A percentile compares a stretch with the other conserved stretches of the same genome.
Conservation (phyloP, 2,113 vertebrate genomes). For the Caranx ignobilis region DNA sequence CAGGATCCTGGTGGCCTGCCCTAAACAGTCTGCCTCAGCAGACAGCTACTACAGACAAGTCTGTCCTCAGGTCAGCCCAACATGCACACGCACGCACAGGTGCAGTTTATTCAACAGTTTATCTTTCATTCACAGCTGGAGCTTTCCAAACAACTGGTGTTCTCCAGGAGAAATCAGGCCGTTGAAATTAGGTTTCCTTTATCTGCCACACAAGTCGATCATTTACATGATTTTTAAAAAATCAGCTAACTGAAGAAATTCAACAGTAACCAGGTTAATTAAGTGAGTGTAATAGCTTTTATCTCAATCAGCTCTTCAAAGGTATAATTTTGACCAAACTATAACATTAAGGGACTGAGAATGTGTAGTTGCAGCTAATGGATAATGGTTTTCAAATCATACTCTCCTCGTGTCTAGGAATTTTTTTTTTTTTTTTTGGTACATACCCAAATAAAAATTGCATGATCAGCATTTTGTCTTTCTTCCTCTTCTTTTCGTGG, state of each 20-base stretch:
- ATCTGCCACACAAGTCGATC: not conserved
- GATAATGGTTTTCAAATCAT: no score
- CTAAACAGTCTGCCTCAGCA: conserved; percentile 90
- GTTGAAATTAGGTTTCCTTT: not conserved
- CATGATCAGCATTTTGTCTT: no score
- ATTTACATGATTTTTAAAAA: no score
- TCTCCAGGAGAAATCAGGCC: not conserved
- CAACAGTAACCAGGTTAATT: not conserved
- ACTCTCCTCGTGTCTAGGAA: no score
- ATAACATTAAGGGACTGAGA: no score
- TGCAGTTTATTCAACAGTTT: not conserved
- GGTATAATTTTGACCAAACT: not conserved
- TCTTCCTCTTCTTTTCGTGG: not conserved
- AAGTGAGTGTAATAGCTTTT: not conserved
- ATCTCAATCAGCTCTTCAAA: not conserved
- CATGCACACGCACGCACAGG: not conserved
- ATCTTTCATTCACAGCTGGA: not conserved
- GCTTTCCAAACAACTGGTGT: not conserved
- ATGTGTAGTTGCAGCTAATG: no score
- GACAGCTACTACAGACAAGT: conserved; percentile 89
- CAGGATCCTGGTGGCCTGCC: conserved; percentile 91
- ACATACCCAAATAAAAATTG: no score
- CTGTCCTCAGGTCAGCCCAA: conserved; percentile 93
- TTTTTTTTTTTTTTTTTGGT: no score
- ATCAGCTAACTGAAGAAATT: not conserved